phyloP scores from a whole-genome alignment of 2,113 vertebrate genomes.

The Onychostruthus taczanowskii region DNA sequence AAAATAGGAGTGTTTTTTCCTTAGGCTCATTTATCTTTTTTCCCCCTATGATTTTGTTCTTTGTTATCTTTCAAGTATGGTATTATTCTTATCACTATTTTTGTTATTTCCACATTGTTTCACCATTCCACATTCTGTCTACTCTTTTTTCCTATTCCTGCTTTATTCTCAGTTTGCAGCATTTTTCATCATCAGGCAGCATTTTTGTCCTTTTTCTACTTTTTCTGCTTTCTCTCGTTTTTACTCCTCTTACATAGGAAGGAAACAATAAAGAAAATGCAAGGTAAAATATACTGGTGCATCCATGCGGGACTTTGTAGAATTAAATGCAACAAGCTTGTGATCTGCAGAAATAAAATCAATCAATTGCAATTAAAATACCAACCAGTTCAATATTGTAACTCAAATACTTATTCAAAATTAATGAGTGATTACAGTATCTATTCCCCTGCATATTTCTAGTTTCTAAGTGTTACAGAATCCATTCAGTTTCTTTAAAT shows the following conservation, averaged over 20 bases:
- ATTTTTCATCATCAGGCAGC: not conserved
- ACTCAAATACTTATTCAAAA: conserved; percentile 9
- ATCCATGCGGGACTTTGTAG: not conserved
- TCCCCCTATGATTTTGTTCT: not conserved
- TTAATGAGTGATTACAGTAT: not conserved
- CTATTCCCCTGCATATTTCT: not conserved
- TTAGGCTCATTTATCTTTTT: not conserved
- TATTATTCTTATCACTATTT: not conserved
- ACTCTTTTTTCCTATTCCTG: not conserved
- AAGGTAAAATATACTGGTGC: not conserved
- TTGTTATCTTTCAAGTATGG: not conserved
- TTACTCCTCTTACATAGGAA: not conserved
- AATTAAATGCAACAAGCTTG: not conserved
- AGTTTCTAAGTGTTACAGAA: not conserved
- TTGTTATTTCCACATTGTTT: not conserved
- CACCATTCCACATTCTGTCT: not conserved
- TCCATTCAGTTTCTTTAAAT: not conserved
- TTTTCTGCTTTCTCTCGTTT: not conserved
- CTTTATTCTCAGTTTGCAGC: not conserved
- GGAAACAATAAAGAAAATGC: not conserved
- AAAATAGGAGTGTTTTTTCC: not conserved
- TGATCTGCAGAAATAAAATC: not conserved
- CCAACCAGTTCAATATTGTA: not conserved
- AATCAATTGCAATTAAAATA: conserved; percentile 1
- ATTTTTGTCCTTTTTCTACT: not conserved